Conservation (phyloP, 92 coral and sea anemone genomes). For the Zoanthus sansibaricus region DNA sequence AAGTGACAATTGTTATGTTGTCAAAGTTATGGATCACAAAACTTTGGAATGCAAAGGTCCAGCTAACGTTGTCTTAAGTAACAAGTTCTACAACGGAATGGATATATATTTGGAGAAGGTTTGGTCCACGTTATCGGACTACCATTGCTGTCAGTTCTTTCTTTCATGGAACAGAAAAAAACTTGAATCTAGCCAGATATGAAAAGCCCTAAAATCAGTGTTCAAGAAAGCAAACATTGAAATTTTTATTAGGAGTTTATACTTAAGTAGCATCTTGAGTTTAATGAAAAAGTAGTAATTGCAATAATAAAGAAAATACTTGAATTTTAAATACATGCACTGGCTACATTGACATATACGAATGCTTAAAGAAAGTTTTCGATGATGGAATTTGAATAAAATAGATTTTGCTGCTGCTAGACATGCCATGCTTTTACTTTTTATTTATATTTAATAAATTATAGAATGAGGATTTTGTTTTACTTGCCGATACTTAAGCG, state of each 20-base stretch:
- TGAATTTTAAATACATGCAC: neutral
- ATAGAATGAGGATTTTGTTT: neutral
- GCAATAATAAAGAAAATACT: neutral
- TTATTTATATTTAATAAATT: neutral
- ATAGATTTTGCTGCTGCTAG: conserved; percentile 1
- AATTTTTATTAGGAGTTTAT: neutral
- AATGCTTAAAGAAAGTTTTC: neutral
- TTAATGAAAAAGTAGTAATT: neutral
- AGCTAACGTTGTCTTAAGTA: conserved; percentile 56
- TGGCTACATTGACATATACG: neutral
- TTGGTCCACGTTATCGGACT: neutral
- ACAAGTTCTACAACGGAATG: conserved; percentile 57
- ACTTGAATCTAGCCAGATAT: conserved; percentile 57
- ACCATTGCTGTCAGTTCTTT: conserved; percentile 32
- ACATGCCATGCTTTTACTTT: neutral
- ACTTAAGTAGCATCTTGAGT: neutral
- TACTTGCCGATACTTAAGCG: neutral
- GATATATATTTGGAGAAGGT: neutral
- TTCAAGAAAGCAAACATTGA: conserved; percentile 61
- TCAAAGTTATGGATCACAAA: conserved; percentile 61
- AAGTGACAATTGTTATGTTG: conserved; percentile 30
- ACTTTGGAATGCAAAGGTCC: conserved; percentile 64
- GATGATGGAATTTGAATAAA: neutral
- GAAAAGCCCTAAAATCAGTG: conserved; percentile 43
- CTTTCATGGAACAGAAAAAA: conserved; percentile 60